Evolutionary conservation across 1,140 invertebrate species (phyloP), one percentile per base, ranked within the genome.

Genomic region (Bombus consobrinus): DNA sequence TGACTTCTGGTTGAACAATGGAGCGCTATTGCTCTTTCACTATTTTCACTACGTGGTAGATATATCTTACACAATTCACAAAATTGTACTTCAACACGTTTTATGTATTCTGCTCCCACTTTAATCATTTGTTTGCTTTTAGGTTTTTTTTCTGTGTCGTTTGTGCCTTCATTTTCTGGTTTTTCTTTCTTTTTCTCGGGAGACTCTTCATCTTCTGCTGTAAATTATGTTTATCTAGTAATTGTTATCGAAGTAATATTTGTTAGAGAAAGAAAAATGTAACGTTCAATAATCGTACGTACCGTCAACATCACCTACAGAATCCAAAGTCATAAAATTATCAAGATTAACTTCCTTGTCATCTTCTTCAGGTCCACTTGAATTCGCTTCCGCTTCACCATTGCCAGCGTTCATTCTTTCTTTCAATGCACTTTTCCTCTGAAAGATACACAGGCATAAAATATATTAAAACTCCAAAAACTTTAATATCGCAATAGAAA

Each of bases 281-380:
- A 47, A 64, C 9, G 10, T 39, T 73, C 34, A 37, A 82, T 62
- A 68, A 68, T 34, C 8, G 34, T 43, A 92, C 87, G 93, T 95
- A 96, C 97, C 97, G 95, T 98, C 97, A 34, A 97, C 97, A 94
- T 97, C 97, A n/a, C 97, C 97, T 34, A 98, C 97, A 34, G 97
- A 98, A 94, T 98, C 97, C 15, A 98, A 95, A 43, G 97, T 98
- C 95, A 98, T 97, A 90, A 98, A 98, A 92, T 98, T 98, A 77
- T 98, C 97, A 71, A 98, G 96, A 95, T 98, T 97, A 8, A 97
- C 96, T 93, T 97, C 97, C 91, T 97, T 97, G 74, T 97, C 97
- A 86, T 97, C 97, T 90, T 97, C 97, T 76, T 95, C 94, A 0
- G 93, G 91, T 3, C 95, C 97, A 88, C 96, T 97, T 28, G 95